phyloP scores from a whole-genome alignment of 2,797 vertebrate genomes.

The Fistularia commersonii region DNA sequence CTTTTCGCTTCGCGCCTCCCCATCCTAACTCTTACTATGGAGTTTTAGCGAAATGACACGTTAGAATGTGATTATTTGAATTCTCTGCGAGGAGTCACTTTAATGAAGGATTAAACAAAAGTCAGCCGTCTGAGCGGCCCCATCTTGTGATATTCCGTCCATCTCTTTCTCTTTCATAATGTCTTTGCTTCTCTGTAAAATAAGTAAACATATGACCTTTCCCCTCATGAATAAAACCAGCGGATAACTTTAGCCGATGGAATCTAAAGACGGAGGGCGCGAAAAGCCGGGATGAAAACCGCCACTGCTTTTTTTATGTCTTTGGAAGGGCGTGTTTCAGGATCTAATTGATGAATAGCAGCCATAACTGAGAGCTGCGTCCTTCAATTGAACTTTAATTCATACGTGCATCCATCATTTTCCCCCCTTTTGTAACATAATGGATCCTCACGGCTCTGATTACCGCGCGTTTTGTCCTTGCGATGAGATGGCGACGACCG shows the following conservation, averaged over 20 bases:
- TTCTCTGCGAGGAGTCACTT: too few species aligned
- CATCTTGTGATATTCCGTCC: too few species aligned
- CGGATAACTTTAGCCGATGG: constrained; percentile 10
- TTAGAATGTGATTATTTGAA: too few species aligned
- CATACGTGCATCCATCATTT: constrained; percentile 73
- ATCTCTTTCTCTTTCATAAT: too few species aligned
- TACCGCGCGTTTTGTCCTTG: constrained; percentile 63
- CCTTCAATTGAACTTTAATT: constrained; percentile 78
- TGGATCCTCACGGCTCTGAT: constrained; percentile 57
- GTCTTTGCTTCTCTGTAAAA: too few species aligned
- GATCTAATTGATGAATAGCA: constrained; percentile 75
- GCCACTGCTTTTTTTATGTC: constrained; percentile 15
- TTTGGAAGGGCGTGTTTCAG: constrained; percentile 54
- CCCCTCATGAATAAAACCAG: constrained; percentile 20
- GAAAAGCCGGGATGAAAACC: too few species aligned
- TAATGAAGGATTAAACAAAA: too few species aligned
- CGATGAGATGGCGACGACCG: constrained; percentile 14
- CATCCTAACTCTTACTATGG: too few species aligned
- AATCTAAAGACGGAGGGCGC: constrained; percentile 1
- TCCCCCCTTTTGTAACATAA: constrained; percentile 54
- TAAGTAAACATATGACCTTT: background rate
- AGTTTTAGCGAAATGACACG: too few species aligned
- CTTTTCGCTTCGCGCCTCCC: too few species aligned
- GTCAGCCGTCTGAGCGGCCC: too few species aligned
- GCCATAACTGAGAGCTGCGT: constrained; percentile 60